Evolutionary conservation across 2,888 invertebrate genomes (phyloP), one percentile per base, ranked within the genome.

Genomic region (Abrostola triplasia): DNA sequence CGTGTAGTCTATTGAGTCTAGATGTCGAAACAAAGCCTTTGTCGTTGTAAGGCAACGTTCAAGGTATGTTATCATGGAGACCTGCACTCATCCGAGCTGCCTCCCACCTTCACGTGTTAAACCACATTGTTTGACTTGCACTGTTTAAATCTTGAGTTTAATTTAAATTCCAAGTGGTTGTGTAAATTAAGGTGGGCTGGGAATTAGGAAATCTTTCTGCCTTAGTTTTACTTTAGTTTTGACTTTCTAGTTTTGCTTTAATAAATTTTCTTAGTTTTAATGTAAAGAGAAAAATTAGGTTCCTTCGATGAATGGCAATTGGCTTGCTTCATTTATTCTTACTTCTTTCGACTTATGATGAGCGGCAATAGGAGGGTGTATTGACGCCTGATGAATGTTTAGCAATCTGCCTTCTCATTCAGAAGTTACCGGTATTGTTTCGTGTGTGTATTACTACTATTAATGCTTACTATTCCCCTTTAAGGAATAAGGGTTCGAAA

Each of bases 101-200:
- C 47, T 48, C 10, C 49, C 56, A 36, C 51, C 36, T 59, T 42
- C 47, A 35, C 13, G 74, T 47, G 37, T 50, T 24, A n/a, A n/a
- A 53, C 38, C 57, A 36, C 12, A 38, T 50, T 54, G 49, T 63
- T 44, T 41, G n/a, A 61, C 41, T 24, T 10, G 37, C 38, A 50
- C 36, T 55, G 47, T 12, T 58, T 59, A 57, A 37, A 58, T 64
- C 49, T 50, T 38, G 52, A 37, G 53, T 75, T 70, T 72, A 75
- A 72, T 70, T 72, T 70, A 75, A 70, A 72, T 75, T 71, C 47
- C 56, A 37, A 55, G 57, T 58, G 71, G 48, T 60, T 57, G 54
- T 70, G 54, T 75, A 36, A 44, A 44, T 44, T 44, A 36, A 55
- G 58, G 58, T 41, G 10, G 13, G 61, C 48, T 65, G 37, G 11